A percentile compares a stretch with the other conserved stretches of the same genome.
Conservation (phyloP, 2,888 invertebrate genomes). For the Drosophila mimica region DNA sequence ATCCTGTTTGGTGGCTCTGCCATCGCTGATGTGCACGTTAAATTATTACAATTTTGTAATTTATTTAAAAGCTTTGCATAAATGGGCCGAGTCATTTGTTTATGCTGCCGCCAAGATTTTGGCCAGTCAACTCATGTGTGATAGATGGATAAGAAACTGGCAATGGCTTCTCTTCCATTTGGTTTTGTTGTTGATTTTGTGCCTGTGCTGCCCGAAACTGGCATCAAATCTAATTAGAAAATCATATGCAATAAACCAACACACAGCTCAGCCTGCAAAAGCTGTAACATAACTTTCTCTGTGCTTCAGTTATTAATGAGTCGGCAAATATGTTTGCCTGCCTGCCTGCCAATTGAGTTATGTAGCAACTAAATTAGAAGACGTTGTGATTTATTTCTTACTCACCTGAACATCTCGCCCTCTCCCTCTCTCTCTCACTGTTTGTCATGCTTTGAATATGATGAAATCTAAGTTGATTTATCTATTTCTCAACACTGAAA, state of each 20-base stretch:
- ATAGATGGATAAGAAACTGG: conserved; percentile 50
- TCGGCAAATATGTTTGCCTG: conserved; percentile 55
- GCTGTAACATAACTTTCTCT: conserved; percentile 10
- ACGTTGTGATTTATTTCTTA: conserved; percentile 51
- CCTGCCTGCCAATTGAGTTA: conserved; percentile 46
- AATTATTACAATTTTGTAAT: conserved; percentile 82
- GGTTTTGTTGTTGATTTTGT: conserved; percentile 31
- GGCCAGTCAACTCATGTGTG: conserved; percentile 43
- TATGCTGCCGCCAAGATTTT: conserved; percentile 7
- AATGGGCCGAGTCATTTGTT: conserved; percentile 71
- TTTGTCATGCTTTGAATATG: conserved; percentile 4
- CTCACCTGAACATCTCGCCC: background rate
- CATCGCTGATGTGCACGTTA: conserved; percentile 54
- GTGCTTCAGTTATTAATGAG: conserved; percentile 58
- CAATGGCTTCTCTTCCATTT: conserved; percentile 36
- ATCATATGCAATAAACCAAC: conserved; percentile 33
- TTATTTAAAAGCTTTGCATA: conserved; percentile 80
- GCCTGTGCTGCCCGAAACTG: conserved; percentile 32
- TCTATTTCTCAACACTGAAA: conserved; percentile 28
- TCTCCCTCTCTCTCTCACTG: background rate
- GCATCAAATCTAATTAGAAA: conserved; percentile 67
- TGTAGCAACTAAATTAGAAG: conserved; percentile 43
- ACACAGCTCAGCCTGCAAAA: background rate
- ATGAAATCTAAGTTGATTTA: conserved; percentile 57
- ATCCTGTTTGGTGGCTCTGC: conserved; percentile 24